phyloP scores from a whole-genome alignment of 2,797 vertebrate species.

The Ptychobarbus kaznakovi region DNA sequence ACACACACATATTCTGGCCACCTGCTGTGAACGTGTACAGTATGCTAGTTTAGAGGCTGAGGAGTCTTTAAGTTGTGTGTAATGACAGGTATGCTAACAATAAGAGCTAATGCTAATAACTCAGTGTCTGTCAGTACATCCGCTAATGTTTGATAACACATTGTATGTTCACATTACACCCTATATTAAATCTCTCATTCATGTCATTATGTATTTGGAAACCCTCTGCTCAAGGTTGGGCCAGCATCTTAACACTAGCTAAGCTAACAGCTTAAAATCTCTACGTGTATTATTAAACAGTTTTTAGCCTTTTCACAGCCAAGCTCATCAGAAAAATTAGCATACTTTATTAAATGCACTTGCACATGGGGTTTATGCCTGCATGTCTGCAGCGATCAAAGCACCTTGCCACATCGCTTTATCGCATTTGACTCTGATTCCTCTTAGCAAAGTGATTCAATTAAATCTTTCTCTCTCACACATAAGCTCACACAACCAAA shows the following conservation, averaged over 20 bases:
- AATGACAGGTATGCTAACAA: slow-evolving; percentile 6
- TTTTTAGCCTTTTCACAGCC: slow-evolving; percentile 74
- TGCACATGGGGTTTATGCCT: slow-evolving; percentile 70
- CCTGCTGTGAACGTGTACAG: slow-evolving; percentile 27
- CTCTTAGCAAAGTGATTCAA: slow-evolving; percentile 76
- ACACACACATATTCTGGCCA: slow-evolving; percentile 36
- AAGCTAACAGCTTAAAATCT: slow-evolving; percentile 63
- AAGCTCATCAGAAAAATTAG: slow-evolving; percentile 75
- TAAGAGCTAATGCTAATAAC: not conserved
- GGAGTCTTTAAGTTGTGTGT: not conserved
- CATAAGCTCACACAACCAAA: slow-evolving; percentile 67
- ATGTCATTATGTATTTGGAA: slow-evolving; percentile 36
- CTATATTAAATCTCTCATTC: not conserved
- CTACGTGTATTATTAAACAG: slow-evolving; percentile 79
- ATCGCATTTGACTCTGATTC: slow-evolving; percentile 61
- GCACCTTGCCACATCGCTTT: slow-evolving; percentile 62
- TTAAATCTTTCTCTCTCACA: slow-evolving; percentile 73
- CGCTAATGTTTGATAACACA: not conserved
- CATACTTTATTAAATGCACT: slow-evolving; percentile 81
- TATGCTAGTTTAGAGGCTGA: not conserved
- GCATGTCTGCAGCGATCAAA: slow-evolving; percentile 77
- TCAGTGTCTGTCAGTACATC: slow-evolving; percentile 34
- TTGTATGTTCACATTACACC: not conserved
- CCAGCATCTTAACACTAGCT: slow-evolving; percentile 65
- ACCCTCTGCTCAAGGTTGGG: slow-evolving; percentile 62